Conservation (phyloP, 2,797 vertebrate species). For the Lateolabrax maculatus region DNA sequence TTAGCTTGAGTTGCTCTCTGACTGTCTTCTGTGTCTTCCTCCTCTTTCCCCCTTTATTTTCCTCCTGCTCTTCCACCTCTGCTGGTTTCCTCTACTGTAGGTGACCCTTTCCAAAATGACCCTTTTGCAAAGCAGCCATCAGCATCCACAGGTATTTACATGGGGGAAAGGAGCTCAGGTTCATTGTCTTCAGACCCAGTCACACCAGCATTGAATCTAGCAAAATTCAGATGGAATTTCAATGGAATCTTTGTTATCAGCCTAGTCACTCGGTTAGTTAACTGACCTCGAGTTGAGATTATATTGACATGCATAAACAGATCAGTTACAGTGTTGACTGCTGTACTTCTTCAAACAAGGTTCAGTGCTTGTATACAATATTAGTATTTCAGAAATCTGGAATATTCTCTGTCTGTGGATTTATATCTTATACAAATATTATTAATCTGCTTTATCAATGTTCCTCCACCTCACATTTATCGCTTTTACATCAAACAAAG, state of each 20-base stretch:
- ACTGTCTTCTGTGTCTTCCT: slow-evolving; percentile 34
- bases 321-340: not conserved
- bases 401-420: not conserved
- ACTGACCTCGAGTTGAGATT: not conserved
- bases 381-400: not conserved
- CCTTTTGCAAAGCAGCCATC: slow-evolving; percentile 93
- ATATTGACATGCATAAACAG: not conserved
- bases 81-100: slow-evolving; percentile 76
- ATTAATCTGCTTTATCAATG: not conserved
- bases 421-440: not conserved
- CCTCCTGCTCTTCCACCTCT: slow-evolving; percentile 23
- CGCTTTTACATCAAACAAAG: not conserved
- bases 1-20: slow-evolving; percentile 39
- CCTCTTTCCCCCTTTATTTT: slow-evolving; percentile 11
- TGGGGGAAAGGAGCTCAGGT: not conserved
- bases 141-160: slow-evolving; percentile 86
- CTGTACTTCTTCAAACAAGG: not conserved
- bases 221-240: not conserved
- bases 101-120: slow-evolving; percentile 95
- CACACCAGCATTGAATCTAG: not conserved
- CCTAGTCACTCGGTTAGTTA: not conserved
- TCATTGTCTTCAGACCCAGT: not conserved
- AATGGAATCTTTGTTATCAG: not conserved
- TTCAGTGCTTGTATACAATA: not conserved
- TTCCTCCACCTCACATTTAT: not conserved